Conservation (phyloP, 2,113 vertebrate species). For the Perca flavescens region DNA sequence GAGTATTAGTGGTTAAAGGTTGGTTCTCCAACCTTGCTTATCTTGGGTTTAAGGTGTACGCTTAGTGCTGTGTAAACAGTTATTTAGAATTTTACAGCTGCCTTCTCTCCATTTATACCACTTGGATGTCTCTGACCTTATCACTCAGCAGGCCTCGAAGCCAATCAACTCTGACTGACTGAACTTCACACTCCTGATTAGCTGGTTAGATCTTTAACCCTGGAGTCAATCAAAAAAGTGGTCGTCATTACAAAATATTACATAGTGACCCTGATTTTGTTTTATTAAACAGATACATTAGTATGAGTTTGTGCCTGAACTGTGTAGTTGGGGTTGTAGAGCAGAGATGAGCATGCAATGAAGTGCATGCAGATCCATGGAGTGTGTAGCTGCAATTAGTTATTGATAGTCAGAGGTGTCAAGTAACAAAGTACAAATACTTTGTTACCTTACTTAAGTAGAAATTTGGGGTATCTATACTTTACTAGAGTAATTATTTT, state of each 20-base stretch:
- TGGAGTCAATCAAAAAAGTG: slow-evolving; percentile 11
- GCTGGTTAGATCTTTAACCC: slow-evolving; percentile 59
- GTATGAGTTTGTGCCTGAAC: background rate
- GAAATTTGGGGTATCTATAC: too few species aligned
- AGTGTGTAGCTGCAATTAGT: background rate
- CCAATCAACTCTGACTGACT: slow-evolving; percentile 34
- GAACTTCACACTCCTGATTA: slow-evolving; percentile 68
- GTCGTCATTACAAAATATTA: background rate
- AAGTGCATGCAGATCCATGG: background rate
- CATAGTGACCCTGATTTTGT: background rate
- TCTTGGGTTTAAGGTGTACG: background rate
- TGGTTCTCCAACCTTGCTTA: slow-evolving; percentile 6
- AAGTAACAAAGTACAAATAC: too few species aligned
- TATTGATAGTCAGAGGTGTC: background rate
- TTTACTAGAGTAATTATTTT: too few species aligned
- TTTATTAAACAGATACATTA: slow-evolving; percentile 10
- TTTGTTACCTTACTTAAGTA: too few species aligned
- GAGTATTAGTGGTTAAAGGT: background rate
- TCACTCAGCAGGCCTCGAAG: background rate
- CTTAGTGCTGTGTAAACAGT: background rate
- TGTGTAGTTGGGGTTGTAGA: background rate
- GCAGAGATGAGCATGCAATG: background rate
- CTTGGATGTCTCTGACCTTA: slow-evolving; percentile 28
- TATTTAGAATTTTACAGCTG: background rate
- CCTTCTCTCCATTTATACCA: slow-evolving; percentile 29